Evolutionary conservation across 2,113 vertebrate genomes (phyloP), one percentile per base, ranked within the genome.

Genomic region (Boleophthalmus pectinirostris): DNA sequence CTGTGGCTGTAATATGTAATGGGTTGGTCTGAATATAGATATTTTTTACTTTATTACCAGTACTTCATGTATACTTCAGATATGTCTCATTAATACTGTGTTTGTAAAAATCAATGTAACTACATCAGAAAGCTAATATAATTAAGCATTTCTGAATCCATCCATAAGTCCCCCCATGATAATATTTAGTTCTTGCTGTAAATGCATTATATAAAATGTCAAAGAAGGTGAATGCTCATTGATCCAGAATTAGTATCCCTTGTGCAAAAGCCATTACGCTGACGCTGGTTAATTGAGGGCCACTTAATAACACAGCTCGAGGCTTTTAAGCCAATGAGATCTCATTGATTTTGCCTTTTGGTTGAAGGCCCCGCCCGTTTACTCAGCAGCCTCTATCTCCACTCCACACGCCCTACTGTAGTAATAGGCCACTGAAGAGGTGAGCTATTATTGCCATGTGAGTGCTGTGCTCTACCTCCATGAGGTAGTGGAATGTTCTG

Each of bases 281-380:
- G 70, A 84, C 81, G 81, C 72, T 35, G 49, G 68, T 74, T 91
- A 85, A 93, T 91, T 90, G 87, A 89, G 80, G 74, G 78, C 70
- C 83, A 82, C 79, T 84, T 92, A 88, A 90, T 90, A 85, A 86
- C 24, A 63, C 72, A 73, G 79, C 75, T 72, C 74, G 18, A 87
- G 70, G 90, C 92, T 92, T 90, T 93, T 92, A 91, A 90, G 86
- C 78, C 82, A 88, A 91, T 91, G 90, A 92, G 85, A 82, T 88
- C 61, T 73, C 86, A 92, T 93, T 82, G 92, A 93, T 93, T 93
- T 86, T 77, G 53, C 61, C 47, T 80, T 70, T 69, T 12, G 29
- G 51, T 81, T 82, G 80, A 58, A 66, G 70, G 72, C 70, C 72
- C 69, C 74, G 67, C 16, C 70, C 76, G 64, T 77, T 82, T 61